Percentiles rank a stretch among this genome's conserved stretches.
Evolutionary conservation across 2,888 invertebrate species (phyloP).

Genomic region (Sphaerophoria rueppellii): DNA sequence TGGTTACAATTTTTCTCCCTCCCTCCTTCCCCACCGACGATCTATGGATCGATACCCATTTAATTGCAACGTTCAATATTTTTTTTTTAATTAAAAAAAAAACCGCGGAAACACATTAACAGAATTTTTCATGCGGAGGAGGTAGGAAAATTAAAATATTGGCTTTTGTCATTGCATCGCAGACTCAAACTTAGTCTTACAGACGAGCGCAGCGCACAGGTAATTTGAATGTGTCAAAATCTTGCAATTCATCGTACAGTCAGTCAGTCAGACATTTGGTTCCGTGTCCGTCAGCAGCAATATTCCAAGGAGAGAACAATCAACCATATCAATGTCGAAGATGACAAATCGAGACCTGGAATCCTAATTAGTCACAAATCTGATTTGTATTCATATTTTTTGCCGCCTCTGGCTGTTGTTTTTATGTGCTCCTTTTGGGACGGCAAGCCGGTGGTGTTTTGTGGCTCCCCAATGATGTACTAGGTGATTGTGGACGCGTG

Average conservation of each 20-base stretch:
- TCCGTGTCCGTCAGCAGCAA: constrained; percentile 70
- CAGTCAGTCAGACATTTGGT: constrained; percentile 56
- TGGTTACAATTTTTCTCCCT: neutral
- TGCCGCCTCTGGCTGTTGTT: neutral
- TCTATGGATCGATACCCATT: constrained; percentile 7
- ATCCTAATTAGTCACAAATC: constrained; percentile 68
- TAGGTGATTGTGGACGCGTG: constrained; percentile 74
- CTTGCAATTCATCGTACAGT: constrained; percentile 20
- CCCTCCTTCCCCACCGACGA: neutral
- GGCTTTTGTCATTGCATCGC: constrained; percentile 36
- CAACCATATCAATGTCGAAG: constrained; percentile 72
- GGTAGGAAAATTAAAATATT: constrained; percentile 52
- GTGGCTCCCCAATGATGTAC: constrained; percentile 59
- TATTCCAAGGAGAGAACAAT: constrained; percentile 70
- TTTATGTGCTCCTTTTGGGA: constrained; percentile 41
- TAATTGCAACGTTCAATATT: constrained; percentile 52
- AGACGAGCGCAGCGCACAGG: neutral
- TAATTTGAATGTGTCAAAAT: neutral
- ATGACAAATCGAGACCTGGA: constrained; percentile 74
- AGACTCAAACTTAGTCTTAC: constrained; percentile 16
- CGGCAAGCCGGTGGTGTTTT: constrained; percentile 30
- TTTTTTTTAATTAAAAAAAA: constrained; percentile 44
- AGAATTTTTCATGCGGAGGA: constrained; percentile 30
- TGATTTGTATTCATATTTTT: constrained; percentile 17
- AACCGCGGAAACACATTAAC: constrained; percentile 39